phyloP scores from a whole-genome alignment of 1,140 invertebrate species.

The Drosophila malerkotliana region DNA sequence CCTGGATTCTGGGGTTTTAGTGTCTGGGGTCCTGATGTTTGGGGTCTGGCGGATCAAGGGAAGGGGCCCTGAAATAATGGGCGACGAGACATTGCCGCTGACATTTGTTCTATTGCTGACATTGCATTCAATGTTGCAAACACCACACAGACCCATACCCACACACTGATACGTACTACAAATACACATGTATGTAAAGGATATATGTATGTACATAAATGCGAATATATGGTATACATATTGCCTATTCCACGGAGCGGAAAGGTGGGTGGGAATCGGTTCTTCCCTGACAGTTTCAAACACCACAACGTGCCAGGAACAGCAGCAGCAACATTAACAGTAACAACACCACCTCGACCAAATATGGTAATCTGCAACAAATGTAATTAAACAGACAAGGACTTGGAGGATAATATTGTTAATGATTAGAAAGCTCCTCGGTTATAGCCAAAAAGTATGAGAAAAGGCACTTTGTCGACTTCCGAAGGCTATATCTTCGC shows the following conservation, averaged over 20 bases:
- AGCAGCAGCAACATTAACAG: neutral
- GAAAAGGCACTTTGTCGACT: neutral
- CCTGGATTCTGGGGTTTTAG: neutral
- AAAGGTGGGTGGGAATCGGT: slow-evolving; percentile 5
- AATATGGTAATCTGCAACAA: slow-evolving; percentile 28
- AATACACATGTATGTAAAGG: neutral
- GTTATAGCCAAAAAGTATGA: too few relatives aligned
- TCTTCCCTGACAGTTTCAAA: slow-evolving; percentile 18
- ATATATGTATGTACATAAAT: neutral
- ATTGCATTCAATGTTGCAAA: slow-evolving; percentile 52
- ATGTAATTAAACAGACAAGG: slow-evolving; percentile 42
- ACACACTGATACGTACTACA: slow-evolving; percentile 1
- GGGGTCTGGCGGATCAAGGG: slow-evolving; percentile 7
- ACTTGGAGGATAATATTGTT: neutral
- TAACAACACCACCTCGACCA: slow-evolving; percentile 9
- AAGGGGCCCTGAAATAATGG: slow-evolving; percentile 54
- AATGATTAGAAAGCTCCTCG: neutral
- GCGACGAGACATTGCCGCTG: slow-evolving; percentile 59
- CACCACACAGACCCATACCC: slow-evolving; percentile 23
- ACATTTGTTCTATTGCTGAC: slow-evolving; percentile 72
- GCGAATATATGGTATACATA: neutral
- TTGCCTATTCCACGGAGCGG: neutral
- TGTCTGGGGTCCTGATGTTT: neutral
- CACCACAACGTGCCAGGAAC: slow-evolving; percentile 22
- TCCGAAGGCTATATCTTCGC: too few relatives aligned